These are phyloP conservation scores for Mobula birostris DNA, from an alignment of 2,113 vertebrate species.

Conservation along the genomic window DNA sequence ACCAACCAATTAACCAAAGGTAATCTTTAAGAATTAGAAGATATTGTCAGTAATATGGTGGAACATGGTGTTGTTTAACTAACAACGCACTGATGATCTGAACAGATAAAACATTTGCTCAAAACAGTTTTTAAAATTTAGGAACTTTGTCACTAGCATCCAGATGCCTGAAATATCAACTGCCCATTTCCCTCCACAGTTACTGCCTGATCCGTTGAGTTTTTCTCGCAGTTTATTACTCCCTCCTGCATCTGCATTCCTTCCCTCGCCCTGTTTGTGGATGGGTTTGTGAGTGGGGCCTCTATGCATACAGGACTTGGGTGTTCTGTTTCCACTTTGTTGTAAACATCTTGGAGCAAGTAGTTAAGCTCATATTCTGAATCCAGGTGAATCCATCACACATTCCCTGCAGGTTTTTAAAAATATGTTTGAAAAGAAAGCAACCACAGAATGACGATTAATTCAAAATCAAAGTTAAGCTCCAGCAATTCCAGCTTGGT, in stretches of 20 bases:
- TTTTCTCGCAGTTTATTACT: too few relatives aligned
- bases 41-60: background rate
- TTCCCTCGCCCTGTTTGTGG: too few relatives aligned
- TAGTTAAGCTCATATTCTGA: background rate
- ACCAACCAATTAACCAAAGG: too few relatives aligned
- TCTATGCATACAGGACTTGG: too few relatives aligned
- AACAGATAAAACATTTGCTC: background rate
- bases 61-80: background rate
- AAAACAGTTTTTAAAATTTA: background rate
- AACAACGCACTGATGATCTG: background rate
- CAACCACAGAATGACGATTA: background rate
- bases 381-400: background rate
- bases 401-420: background rate
- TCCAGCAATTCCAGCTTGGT: background rate
- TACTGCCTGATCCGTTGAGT: too few relatives aligned
- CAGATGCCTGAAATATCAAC: too few relatives aligned
- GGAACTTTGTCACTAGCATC: background rate
- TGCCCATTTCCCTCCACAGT: too few relatives aligned
- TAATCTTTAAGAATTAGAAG: background rate
- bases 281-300: too few relatives aligned
- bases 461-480: background rate
- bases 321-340: background rate
- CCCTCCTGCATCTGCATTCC: too few relatives aligned
- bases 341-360: background rate
- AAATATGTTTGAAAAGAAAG: background rate